These are phyloP conservation scores for Alexandromys fortis DNA, from an alignment of 2,113 vertebrate genomes.

Conservation along the genomic window DNA sequence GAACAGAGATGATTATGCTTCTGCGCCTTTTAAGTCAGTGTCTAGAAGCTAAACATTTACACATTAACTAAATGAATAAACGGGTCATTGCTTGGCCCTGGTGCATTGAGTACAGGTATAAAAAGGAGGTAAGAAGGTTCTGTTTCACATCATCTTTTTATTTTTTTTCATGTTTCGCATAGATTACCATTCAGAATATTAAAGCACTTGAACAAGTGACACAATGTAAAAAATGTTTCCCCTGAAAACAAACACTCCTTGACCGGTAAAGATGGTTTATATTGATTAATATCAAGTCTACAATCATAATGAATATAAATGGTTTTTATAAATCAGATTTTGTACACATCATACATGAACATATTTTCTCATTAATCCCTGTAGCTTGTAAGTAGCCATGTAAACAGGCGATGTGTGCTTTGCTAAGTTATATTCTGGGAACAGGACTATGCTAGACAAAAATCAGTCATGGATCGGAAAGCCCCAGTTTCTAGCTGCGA, in stretches of 20 bases:
- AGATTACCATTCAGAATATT: neutral
- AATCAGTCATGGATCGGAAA: neutral
- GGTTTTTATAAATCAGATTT: neutral
- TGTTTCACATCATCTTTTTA: neutral
- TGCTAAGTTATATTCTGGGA: neutral
- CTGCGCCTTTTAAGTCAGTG: neutral
- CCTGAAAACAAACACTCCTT: neutral
- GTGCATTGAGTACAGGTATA: neutral
- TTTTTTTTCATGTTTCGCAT: neutral
- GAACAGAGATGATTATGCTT: neutral
- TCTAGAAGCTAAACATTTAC: neutral
- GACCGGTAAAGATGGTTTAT: neutral
- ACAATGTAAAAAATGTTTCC: neutral
- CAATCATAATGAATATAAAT: neutral
- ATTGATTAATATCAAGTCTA: neutral
- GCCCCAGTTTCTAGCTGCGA: neutral
- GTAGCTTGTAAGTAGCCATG: neutral
- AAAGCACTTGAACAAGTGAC: neutral
- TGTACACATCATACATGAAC: neutral
- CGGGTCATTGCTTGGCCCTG: neutral
- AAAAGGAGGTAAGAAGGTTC: neutral
- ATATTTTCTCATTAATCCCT: neutral
- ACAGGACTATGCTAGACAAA: neutral
- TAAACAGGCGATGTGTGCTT: neutral
- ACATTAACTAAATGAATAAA: neutral